These are phyloP conservation scores for Myopa tessellatipennis DNA, from an alignment of 2,888 invertebrate genomes.

Conservation along the genomic window DNA sequence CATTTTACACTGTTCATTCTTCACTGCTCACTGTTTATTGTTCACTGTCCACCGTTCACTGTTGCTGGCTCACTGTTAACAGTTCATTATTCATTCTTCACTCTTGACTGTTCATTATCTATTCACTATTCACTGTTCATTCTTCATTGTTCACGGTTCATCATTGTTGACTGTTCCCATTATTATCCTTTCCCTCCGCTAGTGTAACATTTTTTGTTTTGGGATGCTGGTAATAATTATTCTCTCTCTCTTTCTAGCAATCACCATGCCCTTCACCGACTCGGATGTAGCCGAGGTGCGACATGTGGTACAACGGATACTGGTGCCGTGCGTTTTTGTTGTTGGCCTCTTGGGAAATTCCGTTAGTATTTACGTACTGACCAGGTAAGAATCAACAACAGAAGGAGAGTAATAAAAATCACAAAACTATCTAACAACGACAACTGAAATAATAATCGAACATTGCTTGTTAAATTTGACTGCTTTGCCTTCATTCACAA, in stretches of 20 bases:
- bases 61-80: too few species aligned
- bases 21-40: too few species aligned
- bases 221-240: too few species aligned
- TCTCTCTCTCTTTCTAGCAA: not conserved
- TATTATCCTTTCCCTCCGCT: too few species aligned
- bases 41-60: too few species aligned
- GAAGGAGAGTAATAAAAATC: not conserved
- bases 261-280: slow-evolving; percentile 49
- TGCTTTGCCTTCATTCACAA: slow-evolving; percentile 32
- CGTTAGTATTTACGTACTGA: slow-evolving; percentile 71
- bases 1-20: too few species aligned
- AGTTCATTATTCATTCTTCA: too few species aligned
- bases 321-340: slow-evolving; percentile 74
- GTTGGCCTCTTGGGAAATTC: slow-evolving; percentile 79
- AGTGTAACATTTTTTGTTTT: too few species aligned
- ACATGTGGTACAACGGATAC: slow-evolving; percentile 71
- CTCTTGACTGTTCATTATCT: too few species aligned
- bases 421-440: not conserved
- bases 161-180: too few species aligned
- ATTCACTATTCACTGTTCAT: too few species aligned
- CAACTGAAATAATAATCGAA: not conserved
- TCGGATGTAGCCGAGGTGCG: slow-evolving; percentile 65
- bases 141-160: too few species aligned
- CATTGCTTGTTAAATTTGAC: slow-evolving; percentile 19
- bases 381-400: slow-evolving; percentile 67